Percentiles rank a stretch among this genome's conserved stretches.
phyloP scores from a whole-genome alignment of 1,140 invertebrate species.

The Drosophila bifasciata region DNA sequence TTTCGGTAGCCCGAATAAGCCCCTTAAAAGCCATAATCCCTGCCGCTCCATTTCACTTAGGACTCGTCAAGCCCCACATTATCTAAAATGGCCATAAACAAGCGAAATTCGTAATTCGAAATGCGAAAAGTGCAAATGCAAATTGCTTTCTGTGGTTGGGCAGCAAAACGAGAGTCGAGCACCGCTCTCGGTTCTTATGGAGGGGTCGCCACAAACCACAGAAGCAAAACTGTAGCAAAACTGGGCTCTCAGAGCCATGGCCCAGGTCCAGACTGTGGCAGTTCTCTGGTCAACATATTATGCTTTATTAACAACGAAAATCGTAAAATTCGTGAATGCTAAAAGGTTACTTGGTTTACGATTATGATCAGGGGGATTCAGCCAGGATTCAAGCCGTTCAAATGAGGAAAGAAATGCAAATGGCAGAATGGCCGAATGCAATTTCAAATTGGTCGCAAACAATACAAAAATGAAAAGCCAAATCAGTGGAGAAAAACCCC shows the following conservation, averaged over 20 bases:
- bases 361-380: constrained; percentile 3
- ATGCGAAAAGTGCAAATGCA: constrained; percentile 40
- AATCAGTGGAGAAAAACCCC: constrained; percentile 24
- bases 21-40: constrained; percentile 7
- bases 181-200: too few relatives aligned
- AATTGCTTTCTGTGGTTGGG: constrained; percentile 46
- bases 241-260: constrained; percentile 18
- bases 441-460: constrained; percentile 51
- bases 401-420: constrained; percentile 8
- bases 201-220: constrained; percentile 1
- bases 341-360: constrained; percentile 27
- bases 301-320: constrained; percentile 45
- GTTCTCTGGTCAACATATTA: constrained; percentile 39
- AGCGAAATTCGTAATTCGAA: constrained; percentile 1
- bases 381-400: constrained; percentile 4
- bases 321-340: constrained; percentile 38
- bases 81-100: constrained; percentile 30
- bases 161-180: neutral
- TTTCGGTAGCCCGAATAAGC: neutral
- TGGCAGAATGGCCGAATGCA: constrained; percentile 13
- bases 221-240: constrained; percentile 19
- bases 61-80: constrained; percentile 12
- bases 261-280: constrained; percentile 5
- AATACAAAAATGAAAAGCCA: constrained; percentile 43
- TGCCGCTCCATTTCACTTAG: constrained; percentile 21